A percentile compares a stretch with the other conserved stretches of the same genome.
Evolutionary conservation across 2,113 vertebrate species (phyloP).

Genomic region (Copsychus sechellarum): DNA sequence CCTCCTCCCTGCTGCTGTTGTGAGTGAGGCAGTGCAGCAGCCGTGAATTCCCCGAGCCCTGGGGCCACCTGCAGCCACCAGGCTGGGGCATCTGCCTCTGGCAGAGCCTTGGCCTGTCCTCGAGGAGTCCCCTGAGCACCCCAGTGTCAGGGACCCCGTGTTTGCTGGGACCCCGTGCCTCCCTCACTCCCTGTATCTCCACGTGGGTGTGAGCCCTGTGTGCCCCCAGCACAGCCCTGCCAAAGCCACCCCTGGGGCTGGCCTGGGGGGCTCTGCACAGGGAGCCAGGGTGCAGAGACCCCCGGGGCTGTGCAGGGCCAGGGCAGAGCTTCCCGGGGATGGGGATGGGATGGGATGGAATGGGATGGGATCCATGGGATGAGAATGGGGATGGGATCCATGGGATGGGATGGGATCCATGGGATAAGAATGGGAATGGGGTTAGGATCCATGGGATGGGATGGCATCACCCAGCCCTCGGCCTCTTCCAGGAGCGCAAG

Average conservation of each 20-base stretch:
- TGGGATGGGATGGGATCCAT: background rate
- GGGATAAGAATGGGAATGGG: too few relatives aligned
- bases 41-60: background rate
- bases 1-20: background rate
- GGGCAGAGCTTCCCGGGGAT: background rate
- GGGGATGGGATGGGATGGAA: background rate
- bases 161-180: background rate
- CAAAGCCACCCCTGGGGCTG: background rate
- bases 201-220: fast-evolving
- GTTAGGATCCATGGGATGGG: background rate
- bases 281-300: background rate
- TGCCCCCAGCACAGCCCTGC: background rate
- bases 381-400: background rate
- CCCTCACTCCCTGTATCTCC: background rate
- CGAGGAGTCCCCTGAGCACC: fast-evolving
- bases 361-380: too few relatives aligned
- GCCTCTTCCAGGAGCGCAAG: slow-evolving; percentile 79
- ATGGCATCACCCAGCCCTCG: background rate
- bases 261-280: background rate
- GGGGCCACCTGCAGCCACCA: background rate
- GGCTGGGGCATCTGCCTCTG: fast-evolving
- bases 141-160: fast-evolving
- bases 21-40: background rate
- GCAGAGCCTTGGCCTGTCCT: background rate
- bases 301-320: fast-evolving